A percentile compares a stretch with the other conserved stretches of the same genome.
These are phyloP conservation scores for Globia sparganii DNA, from an alignment of 2,888 invertebrate genomes.

Conservation along the genomic window DNA sequence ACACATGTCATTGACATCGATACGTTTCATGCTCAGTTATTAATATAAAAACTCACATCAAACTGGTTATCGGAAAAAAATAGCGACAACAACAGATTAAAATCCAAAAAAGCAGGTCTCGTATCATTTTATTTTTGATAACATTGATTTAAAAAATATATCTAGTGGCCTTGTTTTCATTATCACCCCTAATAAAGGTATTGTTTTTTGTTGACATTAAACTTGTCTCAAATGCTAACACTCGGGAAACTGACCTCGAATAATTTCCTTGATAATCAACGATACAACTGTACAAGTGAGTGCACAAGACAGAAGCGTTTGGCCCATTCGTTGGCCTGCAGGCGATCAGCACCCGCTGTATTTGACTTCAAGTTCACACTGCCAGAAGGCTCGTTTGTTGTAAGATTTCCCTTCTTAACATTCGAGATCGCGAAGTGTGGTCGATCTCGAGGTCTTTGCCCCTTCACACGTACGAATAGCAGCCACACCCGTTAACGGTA, in stretches of 20 bases:
- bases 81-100: slow-evolving; percentile 10
- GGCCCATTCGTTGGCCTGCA: slow-evolving; percentile 26
- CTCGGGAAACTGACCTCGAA: slow-evolving; percentile 7
- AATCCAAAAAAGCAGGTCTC: slow-evolving; percentile 3
- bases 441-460: slow-evolving; percentile 80
- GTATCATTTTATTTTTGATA: slow-evolving; percentile 7
- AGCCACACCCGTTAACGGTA: slow-evolving; percentile 83
- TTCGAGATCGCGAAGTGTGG: slow-evolving; percentile 67
- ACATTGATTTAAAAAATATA: not conserved
- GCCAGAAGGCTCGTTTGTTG: slow-evolving; percentile 55
- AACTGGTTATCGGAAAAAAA: slow-evolving; percentile 45
- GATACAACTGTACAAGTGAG: slow-evolving; percentile 10
- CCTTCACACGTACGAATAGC: slow-evolving; percentile 80
- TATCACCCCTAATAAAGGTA: not conserved
- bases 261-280: slow-evolving; percentile 29
- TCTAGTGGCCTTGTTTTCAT: not conserved
- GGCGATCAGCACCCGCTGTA: slow-evolving; percentile 45
- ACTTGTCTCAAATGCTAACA: slow-evolving; percentile 7
- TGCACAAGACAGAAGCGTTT: slow-evolving; percentile 15
- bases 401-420: slow-evolving; percentile 52
- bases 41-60: slow-evolving; percentile 50
- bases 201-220: slow-evolving; percentile 9
- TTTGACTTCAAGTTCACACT: slow-evolving; percentile 56
- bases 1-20: slow-evolving; percentile 65
- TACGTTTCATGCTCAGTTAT: slow-evolving; percentile 49